These are phyloP conservation scores for Sphenodon punctatus DNA, from an alignment of 2,797 vertebrate species.

Conservation along the genomic window DNA sequence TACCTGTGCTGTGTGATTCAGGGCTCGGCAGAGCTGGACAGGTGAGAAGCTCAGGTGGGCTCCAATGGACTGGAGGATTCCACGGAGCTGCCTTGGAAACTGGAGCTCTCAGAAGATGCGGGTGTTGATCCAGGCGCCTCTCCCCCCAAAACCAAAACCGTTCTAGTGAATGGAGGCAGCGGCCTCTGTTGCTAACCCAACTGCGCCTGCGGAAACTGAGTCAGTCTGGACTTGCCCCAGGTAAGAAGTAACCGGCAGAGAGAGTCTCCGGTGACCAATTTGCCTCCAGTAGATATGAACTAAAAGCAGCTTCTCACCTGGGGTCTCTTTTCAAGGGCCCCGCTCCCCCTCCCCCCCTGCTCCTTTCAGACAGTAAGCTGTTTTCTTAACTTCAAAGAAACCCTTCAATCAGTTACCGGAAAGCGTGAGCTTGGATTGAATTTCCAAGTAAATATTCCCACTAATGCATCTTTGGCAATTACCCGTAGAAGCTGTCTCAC, in stretches of 20 bases:
- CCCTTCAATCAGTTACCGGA: constrained; percentile 44
- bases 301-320: constrained; percentile 17
- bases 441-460: constrained; percentile 54
- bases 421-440: constrained; percentile 35
- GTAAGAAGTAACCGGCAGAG: neutral
- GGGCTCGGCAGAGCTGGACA: neutral
- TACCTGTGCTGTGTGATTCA: neutral
- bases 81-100: neutral
- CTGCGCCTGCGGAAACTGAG: neutral
- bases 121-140: neutral
- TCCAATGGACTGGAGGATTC: neutral
- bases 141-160: neutral
- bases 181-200: neutral
- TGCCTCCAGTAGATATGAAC: constrained; percentile 46
- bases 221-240: neutral
- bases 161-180: too few species aligned
- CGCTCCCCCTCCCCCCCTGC: constrained; percentile 65
- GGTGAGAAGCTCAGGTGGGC: neutral
- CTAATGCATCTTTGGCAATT: constrained; percentile 47
- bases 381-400: constrained; percentile 51
- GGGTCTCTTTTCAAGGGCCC: constrained; percentile 28
- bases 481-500: constrained; percentile 39
- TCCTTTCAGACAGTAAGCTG: constrained; percentile 29
- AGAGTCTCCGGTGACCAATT: neutral
- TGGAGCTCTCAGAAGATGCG: too few species aligned